Conservation (phyloP, 2,888 invertebrate species). For the Omphaloscelis lunosa region DNA sequence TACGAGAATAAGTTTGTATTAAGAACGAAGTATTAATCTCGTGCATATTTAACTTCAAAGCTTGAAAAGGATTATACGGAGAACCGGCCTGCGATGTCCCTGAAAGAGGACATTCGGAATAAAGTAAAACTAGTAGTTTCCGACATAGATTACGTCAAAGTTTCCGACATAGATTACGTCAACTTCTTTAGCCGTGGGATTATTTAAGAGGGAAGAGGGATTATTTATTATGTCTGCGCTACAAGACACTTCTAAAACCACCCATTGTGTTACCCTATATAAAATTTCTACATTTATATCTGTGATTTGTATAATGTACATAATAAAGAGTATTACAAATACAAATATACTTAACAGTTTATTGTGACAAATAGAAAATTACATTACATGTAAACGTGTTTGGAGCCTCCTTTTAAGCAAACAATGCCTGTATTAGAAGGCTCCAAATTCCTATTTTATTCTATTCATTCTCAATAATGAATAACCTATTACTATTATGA, state of each 20-base stretch:
- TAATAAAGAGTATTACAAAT: too few species aligned
- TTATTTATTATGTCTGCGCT: neutral
- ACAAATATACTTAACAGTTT: too few species aligned
- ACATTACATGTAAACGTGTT: too few species aligned
- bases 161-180: conserved; percentile 9
- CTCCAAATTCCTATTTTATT: too few species aligned
- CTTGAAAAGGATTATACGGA: conserved; percentile 22
- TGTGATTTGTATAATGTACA: too few species aligned
- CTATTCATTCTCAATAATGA: too few species aligned
- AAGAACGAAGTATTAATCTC: conserved; percentile 40
- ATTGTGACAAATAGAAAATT: too few species aligned
- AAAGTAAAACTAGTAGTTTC: conserved; percentile 6
- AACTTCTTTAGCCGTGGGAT: neutral
- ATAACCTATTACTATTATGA: neutral
- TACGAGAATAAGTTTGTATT: conserved; percentile 22
- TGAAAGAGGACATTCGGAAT: neutral
- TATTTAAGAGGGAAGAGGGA: neutral
- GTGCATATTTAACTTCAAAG: conserved; percentile 16
- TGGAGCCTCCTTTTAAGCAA: too few species aligned
- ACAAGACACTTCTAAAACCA: neutral
- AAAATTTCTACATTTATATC: too few species aligned
- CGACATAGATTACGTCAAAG: too few species aligned
- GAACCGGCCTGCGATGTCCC: conserved; percentile 4
- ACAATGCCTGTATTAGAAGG: too few species aligned
- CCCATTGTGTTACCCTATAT: too few species aligned